Evolutionary conservation across 2,113 vertebrate genomes (phyloP).

Genomic region (Setophaga coronata): DNA sequence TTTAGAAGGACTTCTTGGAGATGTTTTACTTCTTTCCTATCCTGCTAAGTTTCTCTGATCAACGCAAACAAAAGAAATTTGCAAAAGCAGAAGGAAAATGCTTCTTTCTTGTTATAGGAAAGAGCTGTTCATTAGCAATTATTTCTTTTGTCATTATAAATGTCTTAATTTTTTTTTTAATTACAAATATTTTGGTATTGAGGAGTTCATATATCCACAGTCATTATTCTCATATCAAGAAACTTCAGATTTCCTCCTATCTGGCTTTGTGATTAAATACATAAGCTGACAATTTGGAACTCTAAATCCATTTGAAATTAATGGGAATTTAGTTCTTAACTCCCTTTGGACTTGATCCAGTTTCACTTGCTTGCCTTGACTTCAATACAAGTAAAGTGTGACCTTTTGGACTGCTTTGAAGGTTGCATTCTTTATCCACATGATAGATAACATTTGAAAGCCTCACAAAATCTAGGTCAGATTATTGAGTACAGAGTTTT

Average conservation of each 20-base stretch:
- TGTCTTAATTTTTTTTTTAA: not conserved
- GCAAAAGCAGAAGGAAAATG: not conserved
- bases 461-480: not conserved
- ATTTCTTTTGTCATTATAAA: not conserved
- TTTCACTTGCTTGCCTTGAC: constrained; percentile 5
- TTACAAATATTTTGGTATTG: not conserved
- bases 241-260: not conserved
- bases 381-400: not conserved
- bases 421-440: not conserved
- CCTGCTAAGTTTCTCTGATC: not conserved
- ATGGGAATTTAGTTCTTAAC: constrained; percentile 30
- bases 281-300: not conserved
- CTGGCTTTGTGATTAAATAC: not conserved
- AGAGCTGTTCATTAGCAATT: not conserved
- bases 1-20: not conserved
- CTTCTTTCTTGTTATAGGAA: not conserved
- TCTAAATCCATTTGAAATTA: constrained; percentile 41
- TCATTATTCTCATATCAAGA: not conserved
- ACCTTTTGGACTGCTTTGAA: constrained; percentile 19
- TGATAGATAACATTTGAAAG: not conserved
- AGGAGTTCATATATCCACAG: not conserved
- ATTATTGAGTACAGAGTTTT: not conserved
- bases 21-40: not conserved
- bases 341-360: constrained; percentile 33
- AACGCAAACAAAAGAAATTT: not conserved